These are phyloP conservation scores for Acleris emargana DNA, from an alignment of 2,888 invertebrate species.

Conservation along the genomic window DNA sequence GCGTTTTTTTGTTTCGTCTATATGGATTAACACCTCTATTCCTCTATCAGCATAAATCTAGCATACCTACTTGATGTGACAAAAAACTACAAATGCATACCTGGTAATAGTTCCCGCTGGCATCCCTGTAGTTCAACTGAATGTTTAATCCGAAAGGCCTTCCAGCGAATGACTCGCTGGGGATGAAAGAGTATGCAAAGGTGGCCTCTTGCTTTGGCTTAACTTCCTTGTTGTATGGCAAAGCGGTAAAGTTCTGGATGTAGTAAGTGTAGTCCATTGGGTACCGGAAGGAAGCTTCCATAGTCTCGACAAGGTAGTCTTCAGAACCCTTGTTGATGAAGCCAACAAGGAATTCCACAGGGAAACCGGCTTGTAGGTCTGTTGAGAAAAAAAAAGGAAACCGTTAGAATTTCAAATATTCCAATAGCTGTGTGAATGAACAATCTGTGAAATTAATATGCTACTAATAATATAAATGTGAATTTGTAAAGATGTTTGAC, in stretches of 20 bases:
- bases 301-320: conserved; percentile 95
- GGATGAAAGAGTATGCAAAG: conserved; percentile 96
- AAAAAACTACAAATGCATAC: conserved; percentile 60
- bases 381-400: conserved; percentile 28
- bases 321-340: conserved; percentile 97
- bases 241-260: conserved; percentile 98
- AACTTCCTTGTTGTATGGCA: conserved; percentile 93
- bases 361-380: conserved; percentile 96
- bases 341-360: conserved; percentile 97
- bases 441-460: no score
- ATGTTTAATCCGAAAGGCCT: conserved; percentile 98
- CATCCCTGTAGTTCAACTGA: conserved; percentile 95
- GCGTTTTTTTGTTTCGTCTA: no score
- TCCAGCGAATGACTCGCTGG: conserved; percentile 98
- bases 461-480: no score
- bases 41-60: no score
- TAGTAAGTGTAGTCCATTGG: conserved; percentile 99
- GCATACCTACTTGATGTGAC: no score
- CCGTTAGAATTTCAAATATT: no score
- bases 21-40: no score
- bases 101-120: conserved; percentile 83
- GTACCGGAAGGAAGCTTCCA: conserved; percentile 99
- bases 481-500: no score
- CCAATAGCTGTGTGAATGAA: no score
- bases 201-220: conserved; percentile 97